A percentile compares a stretch with the other conserved stretches of the same genome.
Evolutionary conservation across 2,888 invertebrate genomes (phyloP).

Genomic region (Antitype chi): DNA sequence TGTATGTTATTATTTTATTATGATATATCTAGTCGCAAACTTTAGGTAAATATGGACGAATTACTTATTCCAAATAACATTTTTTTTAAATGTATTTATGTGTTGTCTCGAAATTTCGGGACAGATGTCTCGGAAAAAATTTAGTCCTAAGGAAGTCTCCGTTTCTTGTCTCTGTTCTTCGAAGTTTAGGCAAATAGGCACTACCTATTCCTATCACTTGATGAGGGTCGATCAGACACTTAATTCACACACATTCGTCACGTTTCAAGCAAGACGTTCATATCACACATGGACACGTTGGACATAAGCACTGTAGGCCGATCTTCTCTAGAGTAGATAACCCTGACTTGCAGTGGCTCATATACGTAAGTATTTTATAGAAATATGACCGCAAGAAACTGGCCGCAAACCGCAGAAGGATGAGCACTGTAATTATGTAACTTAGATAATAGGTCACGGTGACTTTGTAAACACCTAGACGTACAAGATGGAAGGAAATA

Average conservation of each 20-base stretch:
- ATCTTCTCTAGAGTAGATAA: neutral
- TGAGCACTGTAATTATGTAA: conserved; percentile 5
- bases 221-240: neutral
- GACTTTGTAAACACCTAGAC: neutral
- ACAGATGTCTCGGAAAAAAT: too few species aligned
- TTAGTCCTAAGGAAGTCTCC: too few species aligned
- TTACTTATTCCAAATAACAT: too few species aligned
- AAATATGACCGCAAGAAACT: conserved; percentile 13
- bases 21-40: too few species aligned
- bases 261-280: neutral
- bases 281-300: neutral
- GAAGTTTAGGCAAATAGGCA: too few species aligned
- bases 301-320: neutral
- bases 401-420: conserved; percentile 29
- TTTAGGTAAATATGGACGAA: too few species aligned
- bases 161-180: too few species aligned
- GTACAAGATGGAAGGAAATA: neutral
- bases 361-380: neutral
- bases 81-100: too few species aligned
- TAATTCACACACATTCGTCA: too few species aligned
- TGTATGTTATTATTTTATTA: too few species aligned
- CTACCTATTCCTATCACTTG: too few species aligned
- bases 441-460: conserved; percentile 13
- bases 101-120: too few species aligned
- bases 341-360: neutral